Evolutionary conservation across 2,888 invertebrate genomes (phyloP), one percentile per base, ranked within the genome.

Genomic region (Leptinotarsa peninsularis): DNA sequence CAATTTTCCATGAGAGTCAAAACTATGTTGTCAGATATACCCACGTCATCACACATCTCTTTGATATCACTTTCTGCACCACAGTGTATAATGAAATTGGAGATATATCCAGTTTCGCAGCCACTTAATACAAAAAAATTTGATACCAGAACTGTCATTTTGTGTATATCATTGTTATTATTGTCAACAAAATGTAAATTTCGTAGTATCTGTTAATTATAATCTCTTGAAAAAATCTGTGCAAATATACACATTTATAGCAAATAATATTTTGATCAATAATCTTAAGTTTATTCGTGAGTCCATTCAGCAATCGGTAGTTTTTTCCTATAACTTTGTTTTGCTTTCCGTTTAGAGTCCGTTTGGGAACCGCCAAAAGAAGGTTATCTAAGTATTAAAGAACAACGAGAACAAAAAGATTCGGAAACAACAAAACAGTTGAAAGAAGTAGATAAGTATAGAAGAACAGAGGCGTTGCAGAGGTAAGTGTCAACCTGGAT

Each of bases 291-390:
- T 27, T 4, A 27, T 27, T 27, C 27, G 33, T 33, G 33, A 33
- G 33, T 33, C 4, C 10, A 43, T 43, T 43, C 43, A 43, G 43
- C 10, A 10, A 10, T 43, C 10, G 43, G 43, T 43, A 10, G 43
- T 43, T 43, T 43, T 33, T 43, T 43, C 10, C 43, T 43, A 69
- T 18, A 4, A 54, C 3, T 33, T 58, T 49, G n/a, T 50, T 67
- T 43, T 67, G 13, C 56, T 21, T 78, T 75, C 78, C 74, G 89
- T 89, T 69, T 84, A 94, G 96, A 94, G 88, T 93, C 95, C 0
- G 90, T 91, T 3, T 96, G 95, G 95, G 92, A 93, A 78, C 88
- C 92, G 13, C 96, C 96, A 0, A 89, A 89, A 69, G 94, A 93
- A 86, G 94, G 94, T 15, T 95, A 90, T 84, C 86, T 94, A 73